These are phyloP conservation scores for Syrista parreyssii DNA, from an alignment of 2,888 invertebrate genomes.

Conservation along the genomic window DNA sequence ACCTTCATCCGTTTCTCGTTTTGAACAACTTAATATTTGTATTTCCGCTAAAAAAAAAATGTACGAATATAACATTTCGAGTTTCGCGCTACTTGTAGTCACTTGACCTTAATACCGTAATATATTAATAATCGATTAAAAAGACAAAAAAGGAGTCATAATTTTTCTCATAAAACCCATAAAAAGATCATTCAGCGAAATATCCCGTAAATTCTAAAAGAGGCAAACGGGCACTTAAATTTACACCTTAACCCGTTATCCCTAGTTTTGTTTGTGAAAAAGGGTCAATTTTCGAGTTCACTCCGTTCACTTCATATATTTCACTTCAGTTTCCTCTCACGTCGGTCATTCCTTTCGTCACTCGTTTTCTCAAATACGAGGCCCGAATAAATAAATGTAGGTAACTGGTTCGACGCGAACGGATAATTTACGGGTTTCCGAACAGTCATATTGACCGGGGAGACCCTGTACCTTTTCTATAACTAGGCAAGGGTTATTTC, in stretches of 20 bases:
- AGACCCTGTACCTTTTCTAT: conserved; percentile 18
- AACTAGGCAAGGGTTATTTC: conserved; percentile 38
- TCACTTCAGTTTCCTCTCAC: background rate
- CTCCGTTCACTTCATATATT: background rate
- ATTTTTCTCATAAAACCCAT: background rate
- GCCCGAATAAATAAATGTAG: conserved; percentile 23
- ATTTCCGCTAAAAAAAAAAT: background rate
- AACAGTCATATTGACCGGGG: conserved; percentile 23
- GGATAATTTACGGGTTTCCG: conserved; percentile 42
- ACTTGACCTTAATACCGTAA: background rate
- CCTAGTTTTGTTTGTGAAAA: background rate
- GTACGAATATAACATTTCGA: background rate
- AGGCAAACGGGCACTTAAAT: background rate
- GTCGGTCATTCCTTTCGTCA: background rate
- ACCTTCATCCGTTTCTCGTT: background rate
- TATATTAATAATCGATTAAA: background rate
- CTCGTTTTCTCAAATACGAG: conserved; percentile 7
- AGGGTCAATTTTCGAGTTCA: background rate
- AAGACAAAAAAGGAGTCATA: background rate
- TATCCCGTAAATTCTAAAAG: background rate
- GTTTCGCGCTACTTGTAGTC: background rate
- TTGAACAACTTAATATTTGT: background rate
- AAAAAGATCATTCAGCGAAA: background rate
- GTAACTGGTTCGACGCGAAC: conserved; percentile 41
- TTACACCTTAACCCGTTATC: background rate